Evolutionary conservation across 2,113 vertebrate species (phyloP).

Genomic region (Hippopotamus amphibius): DNA sequence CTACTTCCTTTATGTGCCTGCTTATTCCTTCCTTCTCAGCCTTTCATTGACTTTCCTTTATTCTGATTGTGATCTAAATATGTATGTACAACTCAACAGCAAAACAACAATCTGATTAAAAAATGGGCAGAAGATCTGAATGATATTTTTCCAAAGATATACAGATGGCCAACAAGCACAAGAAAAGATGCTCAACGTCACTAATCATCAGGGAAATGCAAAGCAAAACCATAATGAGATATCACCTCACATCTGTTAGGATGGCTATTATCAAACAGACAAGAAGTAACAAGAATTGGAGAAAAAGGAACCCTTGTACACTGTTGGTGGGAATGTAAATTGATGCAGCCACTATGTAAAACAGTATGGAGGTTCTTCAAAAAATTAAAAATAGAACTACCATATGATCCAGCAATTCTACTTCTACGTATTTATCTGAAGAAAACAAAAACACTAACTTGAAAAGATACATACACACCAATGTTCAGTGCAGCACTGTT

Average conservation of each 20-base stretch:
- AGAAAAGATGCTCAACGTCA: not conserved
- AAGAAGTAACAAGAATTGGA: not conserved
- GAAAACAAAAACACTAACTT: not conserved
- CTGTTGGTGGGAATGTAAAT: not conserved
- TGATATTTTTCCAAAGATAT: not conserved
- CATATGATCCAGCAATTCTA: not conserved
- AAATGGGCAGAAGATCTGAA: not conserved
- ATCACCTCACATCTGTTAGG: not conserved
- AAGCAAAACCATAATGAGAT: not conserved
- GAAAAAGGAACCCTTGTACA: not conserved
- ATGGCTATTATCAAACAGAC: not conserved
- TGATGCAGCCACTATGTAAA: not conserved
- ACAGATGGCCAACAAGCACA: not conserved
- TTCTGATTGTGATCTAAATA: slow-evolving; percentile 23
- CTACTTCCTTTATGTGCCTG: not conserved
- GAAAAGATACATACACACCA: not conserved
- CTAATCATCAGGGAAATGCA: not conserved
- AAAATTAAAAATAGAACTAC: not conserved
- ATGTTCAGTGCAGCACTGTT: not conserved
- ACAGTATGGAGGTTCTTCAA: not conserved
- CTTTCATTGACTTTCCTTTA: not conserved
- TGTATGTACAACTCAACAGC: not conserved
- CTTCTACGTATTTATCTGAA: not conserved
- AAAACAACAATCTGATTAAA: not conserved
- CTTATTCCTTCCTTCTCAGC: not conserved